These are phyloP conservation scores for Brachypterus glaber DNA, from an alignment of 2,888 invertebrate species.

Conservation along the genomic window DNA sequence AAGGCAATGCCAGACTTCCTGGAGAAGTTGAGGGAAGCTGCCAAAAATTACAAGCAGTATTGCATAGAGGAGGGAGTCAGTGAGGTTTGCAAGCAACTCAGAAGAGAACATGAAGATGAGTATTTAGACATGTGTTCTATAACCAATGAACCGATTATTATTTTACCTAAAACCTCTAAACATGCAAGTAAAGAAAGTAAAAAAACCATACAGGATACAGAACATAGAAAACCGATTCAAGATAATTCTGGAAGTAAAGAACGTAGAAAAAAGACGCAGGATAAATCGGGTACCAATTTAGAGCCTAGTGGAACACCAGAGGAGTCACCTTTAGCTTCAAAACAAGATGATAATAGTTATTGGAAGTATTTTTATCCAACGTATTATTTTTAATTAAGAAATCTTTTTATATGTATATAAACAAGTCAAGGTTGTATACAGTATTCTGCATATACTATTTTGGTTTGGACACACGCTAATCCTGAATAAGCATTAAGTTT, in stretches of 20 bases:
- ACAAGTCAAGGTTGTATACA: too few species aligned
- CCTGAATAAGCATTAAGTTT: too few species aligned
- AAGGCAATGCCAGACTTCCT: conserved; percentile 71
- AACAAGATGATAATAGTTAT: conserved; percentile 36
- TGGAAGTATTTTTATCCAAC: conserved; percentile 51
- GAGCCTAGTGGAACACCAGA: conserved; percentile 7
- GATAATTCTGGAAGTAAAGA: conserved; percentile 5
- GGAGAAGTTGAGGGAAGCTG: conserved; percentile 58
- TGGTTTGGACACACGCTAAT: too few species aligned
- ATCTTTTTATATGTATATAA: too few species aligned
- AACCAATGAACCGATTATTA: conserved; percentile 4
- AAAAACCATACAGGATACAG: conserved; percentile 9
- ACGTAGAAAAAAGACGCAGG: conserved; percentile 17
- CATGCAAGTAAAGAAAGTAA: conserved; percentile 11
- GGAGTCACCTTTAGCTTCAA: conserved; percentile 23
- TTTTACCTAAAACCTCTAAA: background rate
- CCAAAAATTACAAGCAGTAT: conserved; percentile 51
- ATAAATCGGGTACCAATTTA: conserved; percentile 25
- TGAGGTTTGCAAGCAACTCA: conserved; percentile 22
- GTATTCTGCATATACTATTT: too few species aligned
- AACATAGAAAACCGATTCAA: conserved; percentile 1
- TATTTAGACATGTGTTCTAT: conserved; percentile 24
- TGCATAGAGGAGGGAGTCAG: conserved; percentile 30
- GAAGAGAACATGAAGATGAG: conserved; percentile 20
- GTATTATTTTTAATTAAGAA: conserved; percentile 49